These are phyloP conservation scores for Columba janthina DNA, from an alignment of 2,113 vertebrate genomes.

Conservation along the genomic window DNA sequence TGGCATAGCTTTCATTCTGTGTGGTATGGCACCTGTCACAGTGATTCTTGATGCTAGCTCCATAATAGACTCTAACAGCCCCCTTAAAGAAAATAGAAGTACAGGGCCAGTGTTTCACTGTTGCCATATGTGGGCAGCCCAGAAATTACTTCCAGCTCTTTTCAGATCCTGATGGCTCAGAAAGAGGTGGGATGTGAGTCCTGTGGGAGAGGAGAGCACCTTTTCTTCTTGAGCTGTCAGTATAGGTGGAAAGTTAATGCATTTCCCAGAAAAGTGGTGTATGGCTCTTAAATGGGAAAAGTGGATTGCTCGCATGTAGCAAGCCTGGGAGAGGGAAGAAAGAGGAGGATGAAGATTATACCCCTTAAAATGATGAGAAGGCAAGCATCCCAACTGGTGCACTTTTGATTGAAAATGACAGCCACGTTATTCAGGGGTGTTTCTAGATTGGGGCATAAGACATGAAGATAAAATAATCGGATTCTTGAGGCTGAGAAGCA, in stretches of 20 bases:
- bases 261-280: neutral
- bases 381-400: neutral
- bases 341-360: neutral
- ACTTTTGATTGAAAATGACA: conserved; percentile 15
- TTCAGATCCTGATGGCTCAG: conserved; percentile 12
- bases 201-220: conserved; percentile 2
- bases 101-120: neutral
- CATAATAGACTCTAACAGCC: neutral
- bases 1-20: neutral
- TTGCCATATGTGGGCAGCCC: conserved; percentile 3
- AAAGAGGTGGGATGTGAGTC: conserved; percentile 23
- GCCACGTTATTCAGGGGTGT: neutral
- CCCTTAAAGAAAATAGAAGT: neutral
- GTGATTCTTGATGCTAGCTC: neutral
- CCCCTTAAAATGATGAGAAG: neutral
- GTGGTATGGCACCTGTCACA: neutral
- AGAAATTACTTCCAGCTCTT: neutral
- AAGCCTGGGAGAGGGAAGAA: neutral
- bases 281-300: neutral
- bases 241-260: neutral
- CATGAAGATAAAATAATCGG: neutral
- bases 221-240: conserved; percentile 9
- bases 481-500: neutral
- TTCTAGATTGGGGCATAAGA: neutral
- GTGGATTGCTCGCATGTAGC: neutral